Conservation (phyloP, 2,113 vertebrate species). For the Corvus hawaiiensis region DNA sequence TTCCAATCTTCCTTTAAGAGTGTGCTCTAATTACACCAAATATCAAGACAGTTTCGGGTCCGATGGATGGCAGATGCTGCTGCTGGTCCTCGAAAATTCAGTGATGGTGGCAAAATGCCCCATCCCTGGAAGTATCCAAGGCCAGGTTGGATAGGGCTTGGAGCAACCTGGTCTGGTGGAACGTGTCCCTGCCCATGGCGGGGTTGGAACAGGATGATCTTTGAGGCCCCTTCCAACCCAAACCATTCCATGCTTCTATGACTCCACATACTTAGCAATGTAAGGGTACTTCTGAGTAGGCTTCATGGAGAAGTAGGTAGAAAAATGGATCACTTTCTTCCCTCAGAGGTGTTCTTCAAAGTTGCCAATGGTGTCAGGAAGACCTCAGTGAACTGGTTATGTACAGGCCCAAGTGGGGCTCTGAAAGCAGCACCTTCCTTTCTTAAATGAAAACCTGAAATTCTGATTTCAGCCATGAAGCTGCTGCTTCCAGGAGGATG, state of each 20-base stretch:
- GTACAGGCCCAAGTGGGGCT: not conserved
- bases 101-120: no score
- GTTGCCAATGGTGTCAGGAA: not conserved
- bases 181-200: not conserved
- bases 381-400: not conserved
- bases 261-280: not conserved
- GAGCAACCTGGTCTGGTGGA: not conserved
- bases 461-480: not conserved
- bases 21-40: not conserved
- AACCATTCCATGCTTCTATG: not conserved
- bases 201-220: not conserved
- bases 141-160: accelerated
- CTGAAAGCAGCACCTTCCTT: not conserved
- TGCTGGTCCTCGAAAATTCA: not conserved
- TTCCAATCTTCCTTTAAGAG: not conserved
- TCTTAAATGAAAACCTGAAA: not conserved
- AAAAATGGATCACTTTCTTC: not conserved
- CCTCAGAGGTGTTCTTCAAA: not conserved
- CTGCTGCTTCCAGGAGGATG: not conserved
- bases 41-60: not conserved
- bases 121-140: not conserved
- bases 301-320: not conserved
- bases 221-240: not conserved
- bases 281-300: not conserved
- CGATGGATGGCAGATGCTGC: not conserved